A percentile compares a stretch with the other conserved stretches of the same genome.
phyloP scores from a whole-genome alignment of 2,797 vertebrate species.

The Brachymystax lenok region DNA sequence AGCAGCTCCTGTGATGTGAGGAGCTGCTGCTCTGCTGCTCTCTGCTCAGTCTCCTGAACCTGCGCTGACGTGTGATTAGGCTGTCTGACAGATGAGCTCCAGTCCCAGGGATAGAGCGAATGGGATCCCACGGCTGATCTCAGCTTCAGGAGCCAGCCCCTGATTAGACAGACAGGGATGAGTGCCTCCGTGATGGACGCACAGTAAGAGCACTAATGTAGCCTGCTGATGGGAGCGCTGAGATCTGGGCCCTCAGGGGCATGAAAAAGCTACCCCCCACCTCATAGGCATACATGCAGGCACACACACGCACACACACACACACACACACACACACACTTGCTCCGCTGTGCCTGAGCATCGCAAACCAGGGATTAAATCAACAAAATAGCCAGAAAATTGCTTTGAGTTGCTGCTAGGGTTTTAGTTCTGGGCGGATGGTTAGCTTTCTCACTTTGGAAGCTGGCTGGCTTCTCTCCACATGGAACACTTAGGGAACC shows the following conservation, averaged over 20 bases:
- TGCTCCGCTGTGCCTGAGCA: conserved; percentile 50
- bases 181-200: conserved; percentile 57
- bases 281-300: not conserved
- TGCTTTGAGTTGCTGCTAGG: conserved; percentile 72
- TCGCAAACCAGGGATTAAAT: conserved; percentile 76
- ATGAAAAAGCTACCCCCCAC: conserved; percentile 23
- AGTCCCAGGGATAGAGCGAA: conserved; percentile 38
- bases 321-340: conserved; percentile 33
- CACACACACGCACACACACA: conserved; percentile 25
- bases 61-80: conserved; percentile 60
- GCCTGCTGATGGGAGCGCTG: conserved; percentile 55
- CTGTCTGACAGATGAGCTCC: conserved; percentile 65
- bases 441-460: conserved; percentile 73
- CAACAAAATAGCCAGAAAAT: conserved; percentile 79
- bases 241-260: conserved; percentile 51
- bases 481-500: conserved; percentile 61
- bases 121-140: conserved; percentile 38
- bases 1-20: conserved; percentile 49
- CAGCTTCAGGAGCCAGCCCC: conserved; percentile 14
- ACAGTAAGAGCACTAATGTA: conserved; percentile 55
- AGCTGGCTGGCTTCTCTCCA: conserved; percentile 73
- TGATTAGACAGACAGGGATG: conserved; percentile 68
- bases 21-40: conserved; percentile 19
- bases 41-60: conserved; percentile 44
- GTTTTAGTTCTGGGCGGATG: conserved; percentile 77